Percentiles rank a stretch among this genome's conserved stretches.
phyloP scores from a whole-genome alignment of 2,113 vertebrate genomes.

The human (Homo sapiens) region DNA sequence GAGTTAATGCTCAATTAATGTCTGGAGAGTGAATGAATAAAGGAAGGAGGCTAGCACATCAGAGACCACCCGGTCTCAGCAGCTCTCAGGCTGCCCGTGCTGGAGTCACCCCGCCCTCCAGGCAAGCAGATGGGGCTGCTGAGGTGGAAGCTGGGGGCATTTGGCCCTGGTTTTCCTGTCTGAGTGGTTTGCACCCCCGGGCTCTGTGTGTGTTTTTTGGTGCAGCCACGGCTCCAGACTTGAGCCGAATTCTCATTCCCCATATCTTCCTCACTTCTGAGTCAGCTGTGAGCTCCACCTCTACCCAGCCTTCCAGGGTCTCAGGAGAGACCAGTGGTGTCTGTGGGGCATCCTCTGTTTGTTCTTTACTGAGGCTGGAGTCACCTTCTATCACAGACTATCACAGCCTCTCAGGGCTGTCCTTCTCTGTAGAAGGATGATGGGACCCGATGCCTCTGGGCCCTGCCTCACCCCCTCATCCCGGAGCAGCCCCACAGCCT shows the following conservation, averaged over 20 bases:
- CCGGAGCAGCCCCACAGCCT: background rate
- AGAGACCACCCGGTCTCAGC: background rate
- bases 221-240: background rate
- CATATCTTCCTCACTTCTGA: background rate
- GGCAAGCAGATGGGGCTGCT: background rate
- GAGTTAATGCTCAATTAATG: background rate
- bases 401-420: background rate
- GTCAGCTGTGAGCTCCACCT: background rate
- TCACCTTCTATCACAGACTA: background rate
- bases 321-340: background rate
- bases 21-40: background rate
- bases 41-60: fast-evolving
- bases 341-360: background rate
- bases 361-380: background rate
- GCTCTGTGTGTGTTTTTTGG: fast-evolving
- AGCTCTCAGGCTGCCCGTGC: background rate
- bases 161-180: background rate
- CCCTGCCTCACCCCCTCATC: background rate
- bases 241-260: background rate
- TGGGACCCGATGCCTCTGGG: background rate
- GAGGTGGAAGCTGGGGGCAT: background rate
- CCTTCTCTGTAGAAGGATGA: background rate
- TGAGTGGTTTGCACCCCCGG: background rate
- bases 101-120: background rate
- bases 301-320: background rate